Evolutionary conservation across 1,140 invertebrate species (phyloP).

Genomic region (Lepidurus apus): DNA sequence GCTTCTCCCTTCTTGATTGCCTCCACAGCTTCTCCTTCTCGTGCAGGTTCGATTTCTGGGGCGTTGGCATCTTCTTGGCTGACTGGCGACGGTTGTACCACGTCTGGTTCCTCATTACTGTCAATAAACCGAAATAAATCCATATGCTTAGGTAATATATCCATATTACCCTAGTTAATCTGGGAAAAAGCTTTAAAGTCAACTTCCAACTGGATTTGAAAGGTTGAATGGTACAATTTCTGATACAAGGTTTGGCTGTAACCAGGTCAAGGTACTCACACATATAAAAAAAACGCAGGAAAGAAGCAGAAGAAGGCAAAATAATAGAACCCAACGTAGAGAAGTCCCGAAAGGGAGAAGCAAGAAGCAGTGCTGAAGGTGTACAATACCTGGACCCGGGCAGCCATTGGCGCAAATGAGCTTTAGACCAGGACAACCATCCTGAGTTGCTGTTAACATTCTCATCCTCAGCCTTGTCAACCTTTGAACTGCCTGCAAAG

Average conservation of each 20-base stretch:
- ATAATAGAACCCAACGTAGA: neutral
- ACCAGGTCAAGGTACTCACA: constrained; percentile 17
- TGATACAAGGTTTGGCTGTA: neutral
- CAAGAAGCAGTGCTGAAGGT: constrained; percentile 24
- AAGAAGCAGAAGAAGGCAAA: constrained; percentile 1
- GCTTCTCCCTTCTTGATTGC: constrained; percentile 7
- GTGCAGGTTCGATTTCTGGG: constrained; percentile 25
- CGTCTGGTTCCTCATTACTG: neutral
- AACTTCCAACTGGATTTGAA: neutral
- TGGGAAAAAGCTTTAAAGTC: neutral
- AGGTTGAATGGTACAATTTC: constrained; percentile 2
- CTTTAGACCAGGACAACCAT: constrained; percentile 29
- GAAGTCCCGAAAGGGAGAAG: neutral
- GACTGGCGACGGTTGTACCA: neutral
- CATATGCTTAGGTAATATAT: neutral
- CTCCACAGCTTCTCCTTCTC: neutral
- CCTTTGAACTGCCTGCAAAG: constrained; percentile 34
- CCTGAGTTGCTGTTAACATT: constrained; percentile 31
- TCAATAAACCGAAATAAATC: neutral
- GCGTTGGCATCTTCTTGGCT: neutral
- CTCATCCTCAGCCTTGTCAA: constrained; percentile 33
- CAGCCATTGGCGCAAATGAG: constrained; percentile 31
- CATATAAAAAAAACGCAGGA: neutral
- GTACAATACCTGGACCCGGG: constrained; percentile 34
- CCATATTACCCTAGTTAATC: neutral